Conservation (phyloP, 2,113 vertebrate genomes). For the Garra rufa region DNA sequence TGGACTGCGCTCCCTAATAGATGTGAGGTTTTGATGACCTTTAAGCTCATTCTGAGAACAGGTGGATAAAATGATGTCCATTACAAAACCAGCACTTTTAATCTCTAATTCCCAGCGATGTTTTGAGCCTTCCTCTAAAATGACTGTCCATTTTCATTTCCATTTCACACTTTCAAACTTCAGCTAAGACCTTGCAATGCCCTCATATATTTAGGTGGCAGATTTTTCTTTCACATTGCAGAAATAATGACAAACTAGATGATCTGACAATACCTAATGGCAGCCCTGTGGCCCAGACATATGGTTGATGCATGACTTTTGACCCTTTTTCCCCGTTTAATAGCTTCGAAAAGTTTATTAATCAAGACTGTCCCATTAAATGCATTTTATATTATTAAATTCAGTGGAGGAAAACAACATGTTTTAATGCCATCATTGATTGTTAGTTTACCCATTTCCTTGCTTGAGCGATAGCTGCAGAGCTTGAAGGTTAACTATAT, state of each 20-base stretch:
- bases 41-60: constrained; percentile 5
- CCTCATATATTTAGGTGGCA: constrained; percentile 6
- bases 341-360: constrained; percentile 47
- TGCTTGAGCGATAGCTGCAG: constrained; percentile 12
- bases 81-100: not conserved
- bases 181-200: not conserved
- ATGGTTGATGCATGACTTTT: not conserved
- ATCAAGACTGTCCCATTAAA: constrained; percentile 47
- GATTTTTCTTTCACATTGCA: not conserved
- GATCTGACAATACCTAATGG: constrained; percentile 55
- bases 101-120: not conserved
- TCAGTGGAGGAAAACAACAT: constrained; percentile 50
- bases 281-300: constrained; percentile 9
- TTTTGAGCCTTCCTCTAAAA: not conserved
- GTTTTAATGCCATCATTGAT: constrained; percentile 54
- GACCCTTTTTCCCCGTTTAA: constrained; percentile 54
- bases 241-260: constrained; percentile 8
- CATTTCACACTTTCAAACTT: constrained; percentile 10
- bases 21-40: constrained; percentile 13
- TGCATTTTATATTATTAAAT: constrained; percentile 57
- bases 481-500: constrained; percentile 54
- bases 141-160: constrained; percentile 5
- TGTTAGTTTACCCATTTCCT: constrained; percentile 42
- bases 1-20: not conserved
- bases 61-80: constrained; percentile 6